Evolutionary conservation across 1,140 invertebrate genomes (phyloP).

Genomic region (Dryas iulia): DNA sequence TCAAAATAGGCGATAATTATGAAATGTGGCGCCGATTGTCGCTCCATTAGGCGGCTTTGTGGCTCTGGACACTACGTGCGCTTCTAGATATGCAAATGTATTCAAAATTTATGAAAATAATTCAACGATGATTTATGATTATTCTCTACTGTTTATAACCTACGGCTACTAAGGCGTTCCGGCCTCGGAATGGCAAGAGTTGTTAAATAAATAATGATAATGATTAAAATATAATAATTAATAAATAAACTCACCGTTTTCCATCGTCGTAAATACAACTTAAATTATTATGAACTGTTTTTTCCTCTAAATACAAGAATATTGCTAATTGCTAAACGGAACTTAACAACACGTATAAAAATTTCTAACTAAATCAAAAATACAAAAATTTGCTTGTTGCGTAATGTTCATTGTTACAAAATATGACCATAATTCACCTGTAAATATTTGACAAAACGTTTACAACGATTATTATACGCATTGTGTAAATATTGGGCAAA

Average conservation of each 20-base stretch:
- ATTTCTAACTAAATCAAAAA: constrained; percentile 33
- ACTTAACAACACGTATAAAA: constrained; percentile 27
- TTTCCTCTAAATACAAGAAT: background rate
- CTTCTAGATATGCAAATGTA: constrained; percentile 68
- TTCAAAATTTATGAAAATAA: constrained; percentile 40
- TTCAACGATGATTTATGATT: constrained; percentile 30
- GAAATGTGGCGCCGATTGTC: constrained; percentile 75
- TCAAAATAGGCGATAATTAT: constrained; percentile 79
- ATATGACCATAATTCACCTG: constrained; percentile 60
- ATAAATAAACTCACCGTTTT: background rate
- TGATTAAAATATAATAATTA: background rate
- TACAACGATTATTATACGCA: constrained; percentile 62
- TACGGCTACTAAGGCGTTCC: background rate
- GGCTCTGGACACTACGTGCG: constrained; percentile 50
- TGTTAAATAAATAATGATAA: background rate
- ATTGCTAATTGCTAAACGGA: background rate
- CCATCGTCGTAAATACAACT: background rate
- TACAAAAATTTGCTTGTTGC: constrained; percentile 21
- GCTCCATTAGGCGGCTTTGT: constrained; percentile 70
- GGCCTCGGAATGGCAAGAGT: background rate
- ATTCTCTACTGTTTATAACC: constrained; percentile 5
- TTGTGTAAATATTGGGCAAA: constrained; percentile 50
- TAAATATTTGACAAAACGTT: constrained; percentile 61
- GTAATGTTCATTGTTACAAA: constrained; percentile 26
- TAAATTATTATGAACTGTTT: background rate